Conservation (phyloP, 1,140 invertebrate species). For the Drosophila sp. region DNA sequence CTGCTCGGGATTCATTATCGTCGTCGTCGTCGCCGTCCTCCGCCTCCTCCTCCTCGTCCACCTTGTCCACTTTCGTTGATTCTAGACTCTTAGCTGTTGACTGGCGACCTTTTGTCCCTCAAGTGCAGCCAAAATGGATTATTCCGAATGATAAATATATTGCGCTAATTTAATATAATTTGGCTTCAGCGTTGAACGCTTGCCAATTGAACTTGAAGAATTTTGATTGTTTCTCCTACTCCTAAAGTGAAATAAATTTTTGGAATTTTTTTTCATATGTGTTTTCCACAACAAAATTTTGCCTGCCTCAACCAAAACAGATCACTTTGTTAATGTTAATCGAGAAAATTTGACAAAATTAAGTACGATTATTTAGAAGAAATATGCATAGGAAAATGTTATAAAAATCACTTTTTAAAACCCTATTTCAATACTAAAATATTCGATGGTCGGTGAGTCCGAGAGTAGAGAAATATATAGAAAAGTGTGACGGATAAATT, state of each 20-base stretch:
- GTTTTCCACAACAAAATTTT: neutral
- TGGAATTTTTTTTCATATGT: slow-evolving; percentile 14
- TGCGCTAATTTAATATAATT: neutral
- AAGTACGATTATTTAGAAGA: neutral
- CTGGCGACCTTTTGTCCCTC: no score
- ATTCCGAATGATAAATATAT: neutral
- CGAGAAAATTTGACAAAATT: slow-evolving; percentile 37
- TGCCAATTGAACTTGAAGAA: slow-evolving; percentile 25
- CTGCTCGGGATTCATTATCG: slow-evolving; percentile 56
- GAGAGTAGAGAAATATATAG: neutral
- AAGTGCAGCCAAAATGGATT: neutral
- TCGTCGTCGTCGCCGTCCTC: neutral
- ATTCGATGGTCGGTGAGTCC: slow-evolving; percentile 37
- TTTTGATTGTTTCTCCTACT: slow-evolving; percentile 32
- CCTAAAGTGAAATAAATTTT: slow-evolving; percentile 9
- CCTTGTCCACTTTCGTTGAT: neutral
- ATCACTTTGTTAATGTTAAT: slow-evolving; percentile 23
- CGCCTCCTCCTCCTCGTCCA: slow-evolving; percentile 1
- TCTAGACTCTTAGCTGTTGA: neutral
- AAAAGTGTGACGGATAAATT: no score
- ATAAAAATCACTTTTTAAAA: neutral
- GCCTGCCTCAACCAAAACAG: neutral
- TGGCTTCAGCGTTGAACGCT: neutral
- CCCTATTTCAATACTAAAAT: slow-evolving; percentile 43
- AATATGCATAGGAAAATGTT: neutral